Percentiles rank a stretch among this genome's conserved stretches.
These are phyloP conservation scores for Scaptomyza pallida DNA, from an alignment of 1,140 invertebrate species.

Conservation along the genomic window DNA sequence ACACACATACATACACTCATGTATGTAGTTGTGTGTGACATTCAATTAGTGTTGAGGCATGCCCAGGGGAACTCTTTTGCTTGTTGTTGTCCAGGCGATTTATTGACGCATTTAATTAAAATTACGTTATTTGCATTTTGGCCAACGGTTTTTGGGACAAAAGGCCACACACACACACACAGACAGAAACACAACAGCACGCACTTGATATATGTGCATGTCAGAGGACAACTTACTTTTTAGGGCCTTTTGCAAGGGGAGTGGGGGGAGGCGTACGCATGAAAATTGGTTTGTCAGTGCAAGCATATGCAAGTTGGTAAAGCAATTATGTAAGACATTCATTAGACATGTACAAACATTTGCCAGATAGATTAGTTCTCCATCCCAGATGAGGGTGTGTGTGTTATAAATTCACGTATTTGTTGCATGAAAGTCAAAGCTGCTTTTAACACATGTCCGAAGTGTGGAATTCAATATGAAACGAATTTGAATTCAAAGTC, in stretches of 20 bases:
- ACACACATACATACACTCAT: background rate
- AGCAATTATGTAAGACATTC: conserved; percentile 5
- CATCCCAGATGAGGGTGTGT: background rate
- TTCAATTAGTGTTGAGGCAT: conserved; percentile 64
- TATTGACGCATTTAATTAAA: conserved; percentile 74
- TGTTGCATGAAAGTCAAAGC: background rate
- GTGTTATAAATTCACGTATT: background rate
- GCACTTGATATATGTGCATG: conserved; percentile 1
- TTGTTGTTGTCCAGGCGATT: conserved; percentile 36
- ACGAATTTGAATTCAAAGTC: background rate
- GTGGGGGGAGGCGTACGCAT: too few species aligned
- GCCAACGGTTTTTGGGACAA: conserved; percentile 11
- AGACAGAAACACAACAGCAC: too few species aligned
- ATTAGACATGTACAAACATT: conserved; percentile 21
- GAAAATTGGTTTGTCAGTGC: conserved; percentile 2
- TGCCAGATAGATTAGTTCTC: background rate
- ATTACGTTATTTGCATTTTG: conserved; percentile 58
- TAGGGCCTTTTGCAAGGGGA: background rate
- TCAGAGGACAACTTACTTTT: background rate
- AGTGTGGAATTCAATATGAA: background rate
- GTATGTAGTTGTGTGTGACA: conserved; percentile 10
- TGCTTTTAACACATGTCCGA: background rate
- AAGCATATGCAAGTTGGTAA: conserved; percentile 2
- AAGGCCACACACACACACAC: background rate
- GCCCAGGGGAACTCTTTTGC: conserved; percentile 39